A percentile compares a stretch with the other conserved stretches of the same genome.
Evolutionary conservation across 2,113 vertebrate species (phyloP).

Genomic region (Saimiri boliviensis): DNA sequence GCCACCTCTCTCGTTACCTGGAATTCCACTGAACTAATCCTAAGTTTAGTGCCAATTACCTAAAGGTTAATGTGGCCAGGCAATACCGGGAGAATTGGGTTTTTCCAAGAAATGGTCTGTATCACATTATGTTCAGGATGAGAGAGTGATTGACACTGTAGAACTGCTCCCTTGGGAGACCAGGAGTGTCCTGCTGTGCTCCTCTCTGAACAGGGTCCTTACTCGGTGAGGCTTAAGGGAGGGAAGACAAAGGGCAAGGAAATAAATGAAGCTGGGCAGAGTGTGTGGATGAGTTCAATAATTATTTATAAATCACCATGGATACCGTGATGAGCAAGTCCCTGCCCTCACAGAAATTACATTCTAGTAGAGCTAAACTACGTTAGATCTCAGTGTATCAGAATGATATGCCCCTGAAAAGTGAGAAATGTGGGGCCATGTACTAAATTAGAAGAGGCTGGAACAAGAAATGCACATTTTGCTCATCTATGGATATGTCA

Average conservation of each 20-base stretch:
- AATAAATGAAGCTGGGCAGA: neutral
- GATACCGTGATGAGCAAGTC: neutral
- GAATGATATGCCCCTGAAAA: neutral
- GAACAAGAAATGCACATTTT: neutral
- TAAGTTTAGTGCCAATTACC: constrained; percentile 61
- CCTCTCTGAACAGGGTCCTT: neutral
- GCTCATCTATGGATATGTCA: neutral
- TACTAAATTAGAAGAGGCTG: neutral
- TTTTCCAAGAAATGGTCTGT: constrained; percentile 51
- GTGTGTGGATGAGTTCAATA: no score
- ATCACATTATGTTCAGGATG: neutral
- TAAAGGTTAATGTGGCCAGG: constrained; percentile 65
- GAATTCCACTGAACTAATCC: constrained; percentile 43
- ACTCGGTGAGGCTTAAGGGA: neutral
- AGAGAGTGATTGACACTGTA: neutral
- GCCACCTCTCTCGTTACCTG: neutral
- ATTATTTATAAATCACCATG: neutral
- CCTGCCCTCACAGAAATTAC: neutral
- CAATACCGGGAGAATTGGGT: neutral
- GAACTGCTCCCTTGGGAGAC: neutral
- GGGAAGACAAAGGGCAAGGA: neutral
- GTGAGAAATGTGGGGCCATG: neutral
- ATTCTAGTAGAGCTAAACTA: neutral
- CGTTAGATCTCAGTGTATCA: no score
- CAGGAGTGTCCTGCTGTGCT: accelerated